Base-by-base conservation (phyloP, 2,797 vertebrate species). In the Melanotaenia pygmaea region DNA sequence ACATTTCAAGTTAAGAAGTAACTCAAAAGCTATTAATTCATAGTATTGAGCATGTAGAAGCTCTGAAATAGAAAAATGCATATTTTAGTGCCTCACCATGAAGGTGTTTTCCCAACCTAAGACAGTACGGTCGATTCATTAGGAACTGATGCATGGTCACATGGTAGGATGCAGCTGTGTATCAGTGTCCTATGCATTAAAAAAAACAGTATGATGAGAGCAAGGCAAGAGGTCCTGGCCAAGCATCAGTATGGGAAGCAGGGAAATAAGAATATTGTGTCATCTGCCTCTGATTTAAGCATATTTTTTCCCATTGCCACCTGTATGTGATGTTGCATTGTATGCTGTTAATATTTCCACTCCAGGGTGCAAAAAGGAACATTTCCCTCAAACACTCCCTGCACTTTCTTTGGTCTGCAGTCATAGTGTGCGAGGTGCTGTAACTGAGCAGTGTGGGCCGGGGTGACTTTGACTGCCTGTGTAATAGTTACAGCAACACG, bases 391-490 rank as follows among this genome's bases (percentile, higher is more conserved):
- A 61, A 64, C 67, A 38, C 61, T 28, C 32, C 32, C 50, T 76
- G 70, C 30, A 54, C 69, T 66, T 72, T 45, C 67, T 58, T 12
- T 74, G 50, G 62, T 69, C 73, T 57, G 70, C 76, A 72, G 22
- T 76, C 74, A 65, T 30, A 77, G 57, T 58, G 74, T 66, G 75
- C 53, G 59, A 67, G 76, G 43, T 59, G 75, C 82, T 82, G 77
- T 64, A 84, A 79, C 74, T 78, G 40, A 67, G 77, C 81, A 59
- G 74, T 66, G 78, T 76, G 85, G 87, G 84, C 86, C 34, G 85
- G 63, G 91, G 88, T 93, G 92, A 93, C 92, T 91, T 94, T 93
- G 91, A 92, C 84, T 90, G 90, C 84, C 91, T 80, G 83, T 89
- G 91, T 90, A 92, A 93, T 89, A 91, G 90, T 91, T 91, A 90